Percentiles rank a stretch among this genome's conserved stretches.
phyloP scores from a whole-genome alignment of 2,888 invertebrate genomes.

The Cephus pygmeus region DNA sequence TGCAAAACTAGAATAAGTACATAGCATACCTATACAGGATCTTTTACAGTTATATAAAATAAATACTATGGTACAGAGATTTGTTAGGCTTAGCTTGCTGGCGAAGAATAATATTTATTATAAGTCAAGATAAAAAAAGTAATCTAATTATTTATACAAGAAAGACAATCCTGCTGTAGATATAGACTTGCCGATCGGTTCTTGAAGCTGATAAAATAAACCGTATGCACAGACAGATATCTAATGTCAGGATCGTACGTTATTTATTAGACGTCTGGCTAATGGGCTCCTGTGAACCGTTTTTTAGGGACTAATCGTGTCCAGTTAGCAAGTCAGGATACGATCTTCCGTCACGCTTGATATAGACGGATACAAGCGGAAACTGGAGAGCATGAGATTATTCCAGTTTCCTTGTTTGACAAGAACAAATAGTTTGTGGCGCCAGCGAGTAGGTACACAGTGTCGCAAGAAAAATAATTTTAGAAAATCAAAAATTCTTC shows the following conservation, averaged over 20 bases:
- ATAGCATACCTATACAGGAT: not conserved
- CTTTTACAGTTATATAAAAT: not conserved
- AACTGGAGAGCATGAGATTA: not conserved
- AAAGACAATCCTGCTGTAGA: not conserved
- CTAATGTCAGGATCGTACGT: not conserved
- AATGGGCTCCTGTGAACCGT: not conserved
- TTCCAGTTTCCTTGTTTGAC: not conserved
- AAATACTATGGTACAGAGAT: not conserved
- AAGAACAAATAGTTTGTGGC: not conserved
- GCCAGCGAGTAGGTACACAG: not conserved
- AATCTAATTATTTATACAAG: not conserved
- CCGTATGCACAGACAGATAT: not conserved
- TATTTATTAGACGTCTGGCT: slow-evolving; percentile 4
- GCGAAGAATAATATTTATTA: not conserved
- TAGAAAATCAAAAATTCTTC: not conserved
- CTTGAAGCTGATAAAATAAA: not conserved
- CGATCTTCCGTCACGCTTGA: not conserved
- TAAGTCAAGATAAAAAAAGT: not conserved
- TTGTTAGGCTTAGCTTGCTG: not conserved
- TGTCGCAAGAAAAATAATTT: not conserved
- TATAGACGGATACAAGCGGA: not conserved
- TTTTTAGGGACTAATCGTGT: not conserved
- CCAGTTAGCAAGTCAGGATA: not conserved
- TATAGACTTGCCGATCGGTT: not conserved
- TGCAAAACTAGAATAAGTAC: not conserved